Base-by-base conservation (phyloP, 2,113 vertebrate species). In the Odontophorus gujanensis region DNA sequence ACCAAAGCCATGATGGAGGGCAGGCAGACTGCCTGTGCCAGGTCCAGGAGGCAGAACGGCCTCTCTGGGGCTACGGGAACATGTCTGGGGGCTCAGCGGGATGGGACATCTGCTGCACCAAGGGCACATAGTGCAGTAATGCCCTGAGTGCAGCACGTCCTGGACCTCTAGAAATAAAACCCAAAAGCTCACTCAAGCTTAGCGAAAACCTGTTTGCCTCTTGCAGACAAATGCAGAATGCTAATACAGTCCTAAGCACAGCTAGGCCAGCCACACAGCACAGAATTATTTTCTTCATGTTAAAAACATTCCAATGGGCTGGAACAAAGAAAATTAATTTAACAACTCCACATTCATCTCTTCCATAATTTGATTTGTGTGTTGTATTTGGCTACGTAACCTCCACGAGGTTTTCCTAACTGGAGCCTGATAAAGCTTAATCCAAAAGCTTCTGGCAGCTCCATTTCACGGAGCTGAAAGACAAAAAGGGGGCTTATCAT, bases 261-360 rank as follows among this genome's bases (percentile, higher is more conserved):
- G 93, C 92, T 80, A 68, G 87, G 62, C 82, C 90, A 92, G 82
- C 59, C 87, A 72, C 36, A 58, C 73, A 94, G 88, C 80, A 73
- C 57, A 95, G 77, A 95, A 94, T 95, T 92, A 89, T 90, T 84
- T 94, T 86, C 90, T 95, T 92, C 90, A 62, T 91, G 93, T 92
- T 95, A 97, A 94, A 95, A 97, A 92, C 93, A 96, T 96, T 95
- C 87, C 94, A 95, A 58, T 84, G 87, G 94, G 87, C 94, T 95
- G 94, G 95, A 95, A 97, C 96, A 95, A 96, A 95, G 91, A 95
- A 92, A 93, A 97, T 97, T 93, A 95, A 96, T 95, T 95, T 91
- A 97, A 94, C 95, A 92, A 95, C 82, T 94, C 72, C 17, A 66
- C 79, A 93, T 96, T 95, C 93, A 94, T 95, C 85, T 96, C 85